Evolutionary conservation across 2,113 vertebrate genomes (phyloP).

Genomic region (Oncorhynchus masou): DNA sequence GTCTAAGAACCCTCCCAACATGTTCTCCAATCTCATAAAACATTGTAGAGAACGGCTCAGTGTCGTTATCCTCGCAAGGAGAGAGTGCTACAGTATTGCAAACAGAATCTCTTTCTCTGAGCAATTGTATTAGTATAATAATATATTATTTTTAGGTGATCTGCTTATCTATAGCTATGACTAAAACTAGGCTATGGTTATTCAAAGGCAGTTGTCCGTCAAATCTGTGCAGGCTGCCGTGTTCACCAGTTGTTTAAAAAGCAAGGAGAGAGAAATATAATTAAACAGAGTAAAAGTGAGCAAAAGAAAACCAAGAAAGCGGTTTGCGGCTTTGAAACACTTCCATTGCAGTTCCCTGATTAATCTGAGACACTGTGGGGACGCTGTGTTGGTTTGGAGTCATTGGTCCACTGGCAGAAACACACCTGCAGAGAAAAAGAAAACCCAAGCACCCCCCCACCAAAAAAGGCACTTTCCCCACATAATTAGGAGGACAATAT

Average conservation of each 20-base stretch:
- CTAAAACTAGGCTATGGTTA: conserved; percentile 38
- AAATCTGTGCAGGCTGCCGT: conserved; percentile 3
- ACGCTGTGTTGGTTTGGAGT: conserved; percentile 16
- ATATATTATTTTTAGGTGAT: too few relatives aligned
- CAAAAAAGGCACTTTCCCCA: conserved; percentile 24
- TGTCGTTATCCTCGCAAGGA: too few relatives aligned
- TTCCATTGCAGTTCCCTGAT: background rate
- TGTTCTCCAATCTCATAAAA: too few relatives aligned
- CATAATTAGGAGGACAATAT: conserved; percentile 27
- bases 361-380: background rate
- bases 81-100: too few relatives aligned
- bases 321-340: background rate
- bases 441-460: background rate
- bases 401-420: conserved; percentile 12
- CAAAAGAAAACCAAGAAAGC: background rate
- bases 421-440: background rate
- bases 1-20: too few relatives aligned
- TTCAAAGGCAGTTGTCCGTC: conserved; percentile 36
- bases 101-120: too few relatives aligned
- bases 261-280: background rate
- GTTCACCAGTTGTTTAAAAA: background rate
- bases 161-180: conserved; percentile 7
- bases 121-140: too few relatives aligned
- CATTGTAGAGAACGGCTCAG: too few relatives aligned
- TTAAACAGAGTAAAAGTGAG: background rate